A percentile compares a stretch with the other conserved stretches of the same genome.
These are phyloP conservation scores for Aromia moschata DNA, from an alignment of 2,888 invertebrate genomes.

Conservation along the genomic window DNA sequence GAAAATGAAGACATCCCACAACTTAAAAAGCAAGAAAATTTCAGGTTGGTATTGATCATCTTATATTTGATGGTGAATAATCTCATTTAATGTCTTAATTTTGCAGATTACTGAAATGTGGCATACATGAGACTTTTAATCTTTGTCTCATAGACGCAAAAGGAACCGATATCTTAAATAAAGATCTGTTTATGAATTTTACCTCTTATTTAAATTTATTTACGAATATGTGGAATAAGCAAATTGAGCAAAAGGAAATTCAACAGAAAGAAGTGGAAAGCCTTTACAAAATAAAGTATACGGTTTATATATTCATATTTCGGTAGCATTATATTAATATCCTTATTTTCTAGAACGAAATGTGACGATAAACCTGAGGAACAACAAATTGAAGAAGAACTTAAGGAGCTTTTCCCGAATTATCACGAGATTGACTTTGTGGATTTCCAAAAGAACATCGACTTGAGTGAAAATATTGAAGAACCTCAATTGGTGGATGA, in stretches of 20 bases:
- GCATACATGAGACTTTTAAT: slow-evolving; percentile 75
- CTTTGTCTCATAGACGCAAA: slow-evolving; percentile 67
- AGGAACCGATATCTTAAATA: slow-evolving; percentile 41
- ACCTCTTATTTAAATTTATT: slow-evolving; percentile 69
- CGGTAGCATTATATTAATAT: slow-evolving; percentile 13
- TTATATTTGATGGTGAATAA: background rate
- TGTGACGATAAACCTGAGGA: slow-evolving; percentile 76
- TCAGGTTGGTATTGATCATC: slow-evolving; percentile 63
- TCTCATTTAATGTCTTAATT: background rate
- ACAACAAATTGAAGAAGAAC: slow-evolving; percentile 71
- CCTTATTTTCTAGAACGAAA: slow-evolving; percentile 64
- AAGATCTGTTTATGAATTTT: slow-evolving; percentile 59
- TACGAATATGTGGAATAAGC: slow-evolving; percentile 78
- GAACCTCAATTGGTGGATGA: slow-evolving; percentile 36
- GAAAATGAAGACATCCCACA: slow-evolving; percentile 39
- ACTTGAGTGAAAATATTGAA: slow-evolving; percentile 36
- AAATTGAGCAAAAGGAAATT: slow-evolving; percentile 73
- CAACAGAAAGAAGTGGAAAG: slow-evolving; percentile 79
- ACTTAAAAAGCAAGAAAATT: slow-evolving; percentile 58
- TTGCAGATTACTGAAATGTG: slow-evolving; percentile 73
- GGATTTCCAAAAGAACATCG: slow-evolving; percentile 65
- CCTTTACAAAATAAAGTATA: slow-evolving; percentile 76
- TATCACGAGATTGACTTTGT: slow-evolving; percentile 75
- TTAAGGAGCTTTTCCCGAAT: slow-evolving; percentile 76
- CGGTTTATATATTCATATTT: slow-evolving; percentile 4